Conservation (phyloP, 1,140 invertebrate species). For the Pemphigus obesinymphae region DNA sequence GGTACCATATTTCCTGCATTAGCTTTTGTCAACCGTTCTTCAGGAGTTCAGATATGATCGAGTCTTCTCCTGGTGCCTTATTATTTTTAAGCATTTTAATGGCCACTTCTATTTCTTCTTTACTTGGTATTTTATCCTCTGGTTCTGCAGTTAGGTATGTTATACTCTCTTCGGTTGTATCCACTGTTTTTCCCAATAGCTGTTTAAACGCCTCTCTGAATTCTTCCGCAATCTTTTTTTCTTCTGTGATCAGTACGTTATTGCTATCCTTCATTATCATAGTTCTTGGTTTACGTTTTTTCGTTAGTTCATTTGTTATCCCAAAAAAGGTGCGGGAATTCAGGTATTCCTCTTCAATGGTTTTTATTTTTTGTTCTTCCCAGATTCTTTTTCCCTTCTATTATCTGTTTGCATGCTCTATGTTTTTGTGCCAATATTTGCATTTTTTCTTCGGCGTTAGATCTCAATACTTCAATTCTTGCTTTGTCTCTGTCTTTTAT, state of each 20-base stretch:
- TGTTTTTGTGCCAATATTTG: background rate
- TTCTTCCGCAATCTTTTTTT: constrained; percentile 7
- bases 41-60: background rate
- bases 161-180: constrained; percentile 37
- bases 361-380: constrained; percentile 6
- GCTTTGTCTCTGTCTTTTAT: background rate
- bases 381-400: background rate
- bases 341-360: background rate
- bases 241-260: constrained; percentile 10
- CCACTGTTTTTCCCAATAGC: background rate
- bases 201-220: constrained; percentile 1
- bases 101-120: constrained; percentile 26
- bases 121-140: constrained; percentile 25
- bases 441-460: background rate
- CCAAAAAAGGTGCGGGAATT: no score
- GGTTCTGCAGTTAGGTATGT: constrained; percentile 32
- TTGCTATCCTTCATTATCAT: no score
- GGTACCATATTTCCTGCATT: constrained; percentile 42
- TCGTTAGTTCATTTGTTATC: no score
- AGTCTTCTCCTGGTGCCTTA: constrained; percentile 45
- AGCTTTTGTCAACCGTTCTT: constrained; percentile 44
- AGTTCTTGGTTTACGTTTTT: no score
- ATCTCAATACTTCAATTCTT: background rate
- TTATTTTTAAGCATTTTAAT: constrained; percentile 44
- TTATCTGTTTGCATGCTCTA: background rate